Conservation (phyloP, 2,113 vertebrate genomes). For the Sus scrofa region T2T-Sscrofa CM000818.6:43142501-43143000, state of each 20-base stretch:
- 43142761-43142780: background rate
- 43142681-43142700: background rate
- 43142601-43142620: too few relatives aligned
- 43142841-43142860: background rate
- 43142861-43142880: background rate
- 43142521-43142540: too few relatives aligned
- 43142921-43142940: background rate
- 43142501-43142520: too few relatives aligned
- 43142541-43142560: too few relatives aligned
- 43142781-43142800: background rate
- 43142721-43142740: background rate
- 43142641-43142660: background rate
- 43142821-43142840: background rate
- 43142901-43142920: too few relatives aligned
- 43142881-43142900: background rate
- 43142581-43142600: too few relatives aligned
- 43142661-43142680: background rate
- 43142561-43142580: too few relatives aligned
- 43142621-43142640: too few relatives aligned
- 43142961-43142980: background rate
- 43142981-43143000: constrained; percentile 72
- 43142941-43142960: background rate
- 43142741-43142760: background rate
- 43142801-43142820: background rate
- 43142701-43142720: background rate